Conservation (phyloP, 2,888 invertebrate species). For the Digitonthophagus gazella region DNA sequence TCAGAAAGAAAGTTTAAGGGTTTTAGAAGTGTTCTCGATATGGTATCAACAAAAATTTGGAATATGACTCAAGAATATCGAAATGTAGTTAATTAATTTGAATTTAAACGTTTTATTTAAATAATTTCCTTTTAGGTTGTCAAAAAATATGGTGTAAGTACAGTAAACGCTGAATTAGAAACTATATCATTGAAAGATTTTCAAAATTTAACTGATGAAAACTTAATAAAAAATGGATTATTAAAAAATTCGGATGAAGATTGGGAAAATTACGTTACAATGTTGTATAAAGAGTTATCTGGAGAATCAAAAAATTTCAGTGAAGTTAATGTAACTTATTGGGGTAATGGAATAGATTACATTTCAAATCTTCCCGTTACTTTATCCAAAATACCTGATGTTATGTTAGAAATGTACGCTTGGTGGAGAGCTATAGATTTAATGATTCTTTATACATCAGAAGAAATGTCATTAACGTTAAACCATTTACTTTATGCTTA, state of each 20-base stretch:
- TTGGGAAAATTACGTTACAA: slow-evolving; percentile 66
- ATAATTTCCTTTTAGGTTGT: not conserved
- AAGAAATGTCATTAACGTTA: slow-evolving; percentile 54
- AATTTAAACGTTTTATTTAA: not conserved
- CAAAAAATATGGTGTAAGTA: not conserved
- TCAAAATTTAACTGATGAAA: slow-evolving; percentile 62
- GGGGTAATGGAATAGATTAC: slow-evolving; percentile 65
- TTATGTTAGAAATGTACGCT: slow-evolving; percentile 61
- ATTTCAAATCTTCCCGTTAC: slow-evolving; percentile 61
- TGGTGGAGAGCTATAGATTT: slow-evolving; percentile 68
- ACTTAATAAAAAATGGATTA: slow-evolving; percentile 54
- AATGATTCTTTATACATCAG: slow-evolving; percentile 65
- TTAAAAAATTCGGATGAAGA: slow-evolving; percentile 55
- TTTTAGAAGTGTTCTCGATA: not conserved
- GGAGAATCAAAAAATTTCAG: slow-evolving; percentile 51
- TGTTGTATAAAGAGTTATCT: slow-evolving; percentile 58
- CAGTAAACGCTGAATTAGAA: slow-evolving; percentile 47
- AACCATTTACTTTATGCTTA: not conserved
- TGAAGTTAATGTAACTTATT: too few species aligned
- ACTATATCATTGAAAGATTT: slow-evolving; percentile 55
- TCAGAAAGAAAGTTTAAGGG: not conserved
- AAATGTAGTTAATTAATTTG: not conserved
- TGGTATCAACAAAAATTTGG: not conserved
- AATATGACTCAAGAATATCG: not conserved
- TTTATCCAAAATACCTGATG: slow-evolving; percentile 55